Evolutionary conservation across 2,888 invertebrate genomes (phyloP), one percentile per base, ranked within the genome.

Genomic region (Cecidostiba fungosa): DNA sequence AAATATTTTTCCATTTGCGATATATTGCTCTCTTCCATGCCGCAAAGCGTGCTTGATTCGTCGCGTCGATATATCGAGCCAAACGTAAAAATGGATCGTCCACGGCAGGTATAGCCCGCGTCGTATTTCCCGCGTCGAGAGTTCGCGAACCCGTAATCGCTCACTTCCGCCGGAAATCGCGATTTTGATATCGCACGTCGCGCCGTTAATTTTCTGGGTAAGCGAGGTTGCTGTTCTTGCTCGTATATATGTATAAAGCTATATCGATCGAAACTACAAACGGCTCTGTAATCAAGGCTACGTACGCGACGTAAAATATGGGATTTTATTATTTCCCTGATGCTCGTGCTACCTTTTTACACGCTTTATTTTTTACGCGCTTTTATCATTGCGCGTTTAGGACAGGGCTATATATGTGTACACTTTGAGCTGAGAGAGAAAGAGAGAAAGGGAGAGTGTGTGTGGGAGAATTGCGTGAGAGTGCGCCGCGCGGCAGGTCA

Each of bases 111-210:
- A 47, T 12, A 47, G 8, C 8, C 14, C 47, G 19, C 19, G 50
- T 16, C 12, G 77, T 32, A 43, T 43, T 43, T 50, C 29, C 16
- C 19, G 26, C 47, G 32, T 12, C 69, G 39, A 16, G 23, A 69
- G 54, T 59, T 69, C 39, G 69, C 82, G 39, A 12, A 6, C n/a
- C 50, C 29, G 54, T 59, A 83, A 83, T 83, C 83, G 32, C 43
- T 83, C 77, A 69, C 70, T 82, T 82, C 77, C 82, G 19, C 36
- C 70, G 59, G 83, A 83, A 69, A 83, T 77, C 83, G 59, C 77
- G 77, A 83, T 77, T 82, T 82, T 59, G 36, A 77, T 70, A 77
- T 70, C 70, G 39, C 39, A 26, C 16, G 54, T 70, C 59, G 29
- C 26, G 26, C 8, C 59, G 72, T 77, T 74, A 74, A 82, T 82